Base-by-base conservation (phyloP, 2,888 invertebrate genomes). In the Aleiodes leptofemur region DNA sequence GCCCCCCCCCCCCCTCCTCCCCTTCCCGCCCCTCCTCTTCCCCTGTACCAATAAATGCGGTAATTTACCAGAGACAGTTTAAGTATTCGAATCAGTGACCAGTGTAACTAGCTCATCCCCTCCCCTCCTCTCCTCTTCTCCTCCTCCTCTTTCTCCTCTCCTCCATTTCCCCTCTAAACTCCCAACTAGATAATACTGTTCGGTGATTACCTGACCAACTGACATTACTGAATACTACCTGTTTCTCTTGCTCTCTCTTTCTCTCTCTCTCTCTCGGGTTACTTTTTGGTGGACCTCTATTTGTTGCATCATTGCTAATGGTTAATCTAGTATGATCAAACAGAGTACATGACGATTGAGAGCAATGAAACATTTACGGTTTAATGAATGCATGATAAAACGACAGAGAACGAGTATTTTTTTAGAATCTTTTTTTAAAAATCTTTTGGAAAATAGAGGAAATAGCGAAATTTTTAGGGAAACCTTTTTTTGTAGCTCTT, bases 151-250 rank as follows among this genome's bases (percentile, higher is more conserved):
- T 23, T 2, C 2, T 23, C 23, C 23, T 23, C 23, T 2, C 2
- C 23, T 23, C 23, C 23, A 23, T 23, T 43, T 43, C 43, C 43
- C 43, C 34, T 34, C 34, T 34, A 34, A 43, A 43, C 43, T 43
- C 7, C 11, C 9, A 9, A 69, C 53, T 23, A 50, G 31, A 64
- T 75, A 73, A 73, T 75, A 59, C 48, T 29, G 51, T 14, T 64
- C 75, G 72, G 74, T 75, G 78, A 79, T 75, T 78, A 74, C 70
- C 79, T 73, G 73, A 72, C 76, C 78, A 77, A 76, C 71, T 79
- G 76, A 79, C 82, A 81, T 83, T 82, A 72, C 64, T 61, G 53
- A 61, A 61, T 51, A 38, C 31, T 51, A 23, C 34, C 78, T 77
- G 66, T 66, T 69, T 81, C 51, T 13, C 51, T 38, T 50, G 23